phyloP scores from a whole-genome alignment of 2,797 vertebrate genomes.

The Tokudaia tokunoshimensis region DNA sequence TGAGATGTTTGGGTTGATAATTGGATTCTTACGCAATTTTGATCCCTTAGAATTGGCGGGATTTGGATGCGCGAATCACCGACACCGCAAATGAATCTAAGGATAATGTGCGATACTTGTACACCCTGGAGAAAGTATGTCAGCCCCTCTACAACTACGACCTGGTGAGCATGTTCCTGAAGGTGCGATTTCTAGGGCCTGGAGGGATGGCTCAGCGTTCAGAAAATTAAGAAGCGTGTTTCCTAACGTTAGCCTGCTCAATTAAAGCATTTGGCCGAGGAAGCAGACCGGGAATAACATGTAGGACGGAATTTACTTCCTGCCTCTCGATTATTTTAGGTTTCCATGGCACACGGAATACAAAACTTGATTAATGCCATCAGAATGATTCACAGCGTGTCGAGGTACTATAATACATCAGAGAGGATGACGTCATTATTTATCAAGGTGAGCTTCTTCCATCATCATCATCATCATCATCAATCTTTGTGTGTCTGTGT shows the following conservation, averaged over 20 bases:
- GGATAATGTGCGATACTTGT: constrained; percentile 92
- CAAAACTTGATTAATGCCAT: constrained; percentile 90
- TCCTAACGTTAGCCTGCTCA: not conserved
- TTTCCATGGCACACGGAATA: constrained; percentile 90
- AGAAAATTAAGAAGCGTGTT: too few relatives aligned
- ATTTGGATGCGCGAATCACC: constrained; percentile 91
- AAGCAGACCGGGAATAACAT: not conserved
- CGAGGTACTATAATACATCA: constrained; percentile 91
- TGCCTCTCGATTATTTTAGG: constrained; percentile 87
- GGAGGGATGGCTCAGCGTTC: not conserved
- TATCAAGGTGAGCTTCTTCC: constrained; percentile 87
- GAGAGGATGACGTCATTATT: constrained; percentile 91
- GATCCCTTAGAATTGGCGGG: constrained; percentile 89
- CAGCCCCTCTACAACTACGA: constrained; percentile 91
- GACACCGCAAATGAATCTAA: constrained; percentile 92
- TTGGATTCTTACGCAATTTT: constrained; percentile 57
- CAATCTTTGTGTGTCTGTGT: accelerated
- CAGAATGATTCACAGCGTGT: constrained; percentile 90
- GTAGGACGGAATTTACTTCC: not conserved
- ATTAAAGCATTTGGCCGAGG: not conserved
- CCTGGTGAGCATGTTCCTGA: constrained; percentile 88
- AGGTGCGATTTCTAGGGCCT: not conserved
- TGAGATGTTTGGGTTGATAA: constrained; percentile 45
- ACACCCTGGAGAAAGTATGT: constrained; percentile 90
- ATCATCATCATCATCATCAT: too few relatives aligned